Evolutionary conservation across 2,113 vertebrate genomes (phyloP).

Genomic region (Cyprinodon tularosa): DNA sequence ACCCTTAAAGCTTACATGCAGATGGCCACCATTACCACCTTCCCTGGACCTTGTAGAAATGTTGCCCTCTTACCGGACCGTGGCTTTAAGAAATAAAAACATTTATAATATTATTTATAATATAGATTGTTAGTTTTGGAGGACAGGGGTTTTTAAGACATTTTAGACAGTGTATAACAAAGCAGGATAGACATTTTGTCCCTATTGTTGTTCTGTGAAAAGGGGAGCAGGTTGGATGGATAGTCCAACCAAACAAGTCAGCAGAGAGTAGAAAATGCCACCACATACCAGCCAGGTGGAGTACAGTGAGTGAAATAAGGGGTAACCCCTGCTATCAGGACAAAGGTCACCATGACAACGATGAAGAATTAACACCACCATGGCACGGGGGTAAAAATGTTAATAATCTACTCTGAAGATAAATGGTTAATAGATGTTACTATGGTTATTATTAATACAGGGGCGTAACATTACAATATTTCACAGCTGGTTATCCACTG

Average conservation of each 20-base stretch:
- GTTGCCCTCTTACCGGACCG: constrained; percentile 85
- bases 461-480: not conserved
- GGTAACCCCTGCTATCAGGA: constrained; percentile 28
- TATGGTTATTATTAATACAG: not conserved
- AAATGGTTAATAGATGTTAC: not conserved
- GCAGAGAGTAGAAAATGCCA: constrained; percentile 43
- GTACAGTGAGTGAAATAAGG: constrained; percentile 24
- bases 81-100: constrained; percentile 79
- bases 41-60: constrained; percentile 94
- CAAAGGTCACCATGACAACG: constrained; percentile 36
- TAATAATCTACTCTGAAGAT: not conserved
- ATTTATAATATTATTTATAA: not conserved
- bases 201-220: not conserved
- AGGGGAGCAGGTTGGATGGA: not conserved
- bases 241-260: constrained; percentile 4
- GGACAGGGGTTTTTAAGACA: not conserved
- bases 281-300: constrained; percentile 20
- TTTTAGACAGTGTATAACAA: not conserved
- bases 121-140: not conserved
- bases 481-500: not conserved
- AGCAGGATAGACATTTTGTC: not conserved
- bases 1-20: constrained; percentile 90
- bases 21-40: constrained; percentile 98
- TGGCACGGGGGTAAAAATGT: not conserved
- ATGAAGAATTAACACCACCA: not conserved